Base-by-base conservation (phyloP, 30 jellyfish, hydroid and myxozoan species). In the Cassiopea xamachana region DNA sequence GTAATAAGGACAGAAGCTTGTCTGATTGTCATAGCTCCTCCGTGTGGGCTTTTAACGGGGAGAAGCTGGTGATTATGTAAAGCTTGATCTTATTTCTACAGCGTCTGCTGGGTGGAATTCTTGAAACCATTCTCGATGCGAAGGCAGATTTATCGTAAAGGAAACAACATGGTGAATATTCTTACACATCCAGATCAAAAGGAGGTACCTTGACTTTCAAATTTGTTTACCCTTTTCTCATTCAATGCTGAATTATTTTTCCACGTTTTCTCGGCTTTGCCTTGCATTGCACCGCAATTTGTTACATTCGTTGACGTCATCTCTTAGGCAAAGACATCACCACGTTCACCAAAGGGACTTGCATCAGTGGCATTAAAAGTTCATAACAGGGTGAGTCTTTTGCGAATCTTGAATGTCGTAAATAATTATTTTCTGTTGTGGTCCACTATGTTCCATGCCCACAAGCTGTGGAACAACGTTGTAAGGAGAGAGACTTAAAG, bases 51-150 rank as follows among this genome's bases (percentile, higher is more conserved):
- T 55, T 55, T 55, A 3, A 55, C 64, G 64, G 64, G 7, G 64
- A 3, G 64, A 55, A 3, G 7, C 10, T 6, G 64, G 64, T 3
- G 12, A 6, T 55, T 55, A 3, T 10, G 12, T 10, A 6, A 3
- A 55, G 64, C 7, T 10, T 55, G 43, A 64, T 17, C 74, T 64
- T 14, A 2, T 17, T 64, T 64, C 43, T 27, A 64, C 55, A 90
- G 97, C 19, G 86, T 94, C 12, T 51, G 92, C 67, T 94, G 98
- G 98, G 78, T 75, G 48, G 98, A 94, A 58, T 84, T 94, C 77
- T 46, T 94, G 80, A 90, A 86, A 74, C 97, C 96, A 7, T 85
- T 80, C 18, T 18, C 91, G 3, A 18, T 58, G 69, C 72, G 85
- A 73, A 47, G 92, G 69, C 96, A 78, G 58, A 62, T 82, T 47